Evolutionary conservation across 2,888 invertebrate species (phyloP).

Genomic region (Lamproptera curius): DNA sequence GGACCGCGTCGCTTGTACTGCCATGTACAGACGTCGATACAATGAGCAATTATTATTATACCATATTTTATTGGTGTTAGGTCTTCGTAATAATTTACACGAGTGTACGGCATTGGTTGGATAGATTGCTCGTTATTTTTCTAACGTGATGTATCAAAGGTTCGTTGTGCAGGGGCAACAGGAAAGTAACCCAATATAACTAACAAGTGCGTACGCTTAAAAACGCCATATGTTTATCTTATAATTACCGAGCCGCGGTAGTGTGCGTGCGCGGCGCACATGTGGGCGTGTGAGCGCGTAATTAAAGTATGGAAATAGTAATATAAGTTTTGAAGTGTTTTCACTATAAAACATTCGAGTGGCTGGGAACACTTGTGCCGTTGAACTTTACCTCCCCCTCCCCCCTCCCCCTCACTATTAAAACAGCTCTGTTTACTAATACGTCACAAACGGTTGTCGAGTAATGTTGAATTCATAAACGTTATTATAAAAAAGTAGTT

Average conservation of each 20-base stretch:
- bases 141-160: conserved; percentile 19
- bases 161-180: conserved; percentile 24
- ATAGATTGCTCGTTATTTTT: conserved; percentile 8
- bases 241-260: conserved; percentile 42
- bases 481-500: conserved; percentile 18
- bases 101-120: background rate
- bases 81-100: conserved; percentile 15
- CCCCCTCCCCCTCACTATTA: conserved; percentile 58
- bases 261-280: conserved; percentile 41
- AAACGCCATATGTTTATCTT: conserved; percentile 70
- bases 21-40: conserved; percentile 49
- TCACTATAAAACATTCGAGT: conserved; percentile 74
- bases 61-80: conserved; percentile 38
- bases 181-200: conserved; percentile 56
- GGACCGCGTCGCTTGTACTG: conserved; percentile 49
- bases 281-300: conserved; percentile 59
- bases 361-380: conserved; percentile 66
- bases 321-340: conserved; percentile 76
- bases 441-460: conserved; percentile 40
- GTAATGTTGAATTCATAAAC: conserved; percentile 31
- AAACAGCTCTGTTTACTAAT: conserved; percentile 63
- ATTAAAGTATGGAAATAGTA: conserved; percentile 77
- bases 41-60: conserved; percentile 59
- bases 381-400: conserved; percentile 59
- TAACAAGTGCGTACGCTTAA: conserved; percentile 45